These are phyloP conservation scores for Megalurothrips usitatus DNA, from an alignment of 2,888 invertebrate species.

Conservation along the genomic window DNA sequence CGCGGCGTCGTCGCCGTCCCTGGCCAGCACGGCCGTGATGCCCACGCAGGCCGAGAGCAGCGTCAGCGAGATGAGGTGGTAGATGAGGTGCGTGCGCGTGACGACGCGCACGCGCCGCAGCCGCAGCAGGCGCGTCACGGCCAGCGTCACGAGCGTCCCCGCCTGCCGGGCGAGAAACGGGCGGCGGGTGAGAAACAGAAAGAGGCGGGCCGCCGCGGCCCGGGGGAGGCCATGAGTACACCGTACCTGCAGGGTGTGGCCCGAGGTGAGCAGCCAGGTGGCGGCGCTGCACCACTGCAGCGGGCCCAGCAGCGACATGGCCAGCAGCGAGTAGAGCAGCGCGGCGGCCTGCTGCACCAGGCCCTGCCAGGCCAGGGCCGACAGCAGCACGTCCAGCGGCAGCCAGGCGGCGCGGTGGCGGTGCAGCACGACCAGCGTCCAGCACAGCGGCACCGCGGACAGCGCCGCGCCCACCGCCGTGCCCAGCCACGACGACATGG, in stretches of 20 bases:
- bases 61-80: slow-evolving; percentile 52
- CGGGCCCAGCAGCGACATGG: slow-evolving; percentile 45
- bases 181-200: too few species aligned
- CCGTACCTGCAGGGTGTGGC: slow-evolving; percentile 51
- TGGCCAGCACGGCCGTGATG: slow-evolving; percentile 51
- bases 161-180: slow-evolving; percentile 40
- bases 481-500: slow-evolving; percentile 43
- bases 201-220: too few species aligned
- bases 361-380: slow-evolving; percentile 47
- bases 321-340: slow-evolving; percentile 45
- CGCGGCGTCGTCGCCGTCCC: slow-evolving; percentile 45
- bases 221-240: too few species aligned
- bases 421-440: slow-evolving; percentile 52
- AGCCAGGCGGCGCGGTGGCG: slow-evolving; percentile 51
- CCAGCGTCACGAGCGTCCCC: slow-evolving; percentile 50
- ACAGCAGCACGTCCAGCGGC: slow-evolving; percentile 52
- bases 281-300: slow-evolving; percentile 48
- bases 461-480: slow-evolving; percentile 49
- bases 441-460: slow-evolving; percentile 48
- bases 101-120: slow-evolving; percentile 39
- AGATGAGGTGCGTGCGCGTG: slow-evolving; percentile 48
- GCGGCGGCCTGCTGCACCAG: slow-evolving; percentile 47
- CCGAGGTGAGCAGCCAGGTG: slow-evolving; percentile 51
- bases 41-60: slow-evolving; percentile 53
- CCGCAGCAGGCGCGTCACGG: slow-evolving; percentile 49